Evolutionary conservation across 1,140 invertebrate species (phyloP).

Genomic region (Bombus waltoni): DNA sequence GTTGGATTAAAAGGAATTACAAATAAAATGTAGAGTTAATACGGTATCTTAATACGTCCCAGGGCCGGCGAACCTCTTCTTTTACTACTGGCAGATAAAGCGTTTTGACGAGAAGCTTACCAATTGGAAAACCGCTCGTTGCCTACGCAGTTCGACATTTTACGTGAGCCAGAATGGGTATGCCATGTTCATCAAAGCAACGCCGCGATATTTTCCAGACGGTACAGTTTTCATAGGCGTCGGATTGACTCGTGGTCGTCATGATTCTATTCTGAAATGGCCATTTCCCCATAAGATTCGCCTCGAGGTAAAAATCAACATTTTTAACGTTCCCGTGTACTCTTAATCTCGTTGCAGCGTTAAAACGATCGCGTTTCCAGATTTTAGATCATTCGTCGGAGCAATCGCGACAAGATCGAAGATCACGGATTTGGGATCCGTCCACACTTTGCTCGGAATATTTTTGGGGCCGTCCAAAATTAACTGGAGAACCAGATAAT

Average conservation of each 20-base stretch:
- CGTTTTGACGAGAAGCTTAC: slow-evolving; percentile 77
- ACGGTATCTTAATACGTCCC: neutral
- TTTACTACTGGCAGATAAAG: slow-evolving; percentile 81
- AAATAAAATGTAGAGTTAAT: neutral
- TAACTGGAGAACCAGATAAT: slow-evolving; percentile 74
- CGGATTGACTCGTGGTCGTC: slow-evolving; percentile 79
- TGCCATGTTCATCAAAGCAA: slow-evolving; percentile 70
- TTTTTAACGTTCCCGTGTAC: too few relatives aligned
- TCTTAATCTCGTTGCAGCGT: neutral
- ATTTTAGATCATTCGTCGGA: slow-evolving; percentile 78
- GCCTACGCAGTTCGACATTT: slow-evolving; percentile 78
- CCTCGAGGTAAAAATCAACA: slow-evolving; percentile 65
- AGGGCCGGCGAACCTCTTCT: slow-evolving; percentile 68
- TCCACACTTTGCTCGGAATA: slow-evolving; percentile 78
- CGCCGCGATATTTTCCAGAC: slow-evolving; percentile 79
- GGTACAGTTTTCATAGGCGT: slow-evolving; percentile 80
- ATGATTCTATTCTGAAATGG: slow-evolving; percentile 78
- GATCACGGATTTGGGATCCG: slow-evolving; percentile 83
- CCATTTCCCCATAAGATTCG: slow-evolving; percentile 80
- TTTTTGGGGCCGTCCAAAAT: slow-evolving; percentile 80
- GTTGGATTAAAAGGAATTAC: neutral
- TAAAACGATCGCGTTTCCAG: slow-evolving; percentile 16
- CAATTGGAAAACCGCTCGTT: slow-evolving; percentile 77
- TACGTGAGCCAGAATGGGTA: slow-evolving; percentile 75
- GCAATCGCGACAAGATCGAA: slow-evolving; percentile 72